Conservation (phyloP, 2,113 vertebrate species). For the Stomatorhinus ivindoensis region DNA sequence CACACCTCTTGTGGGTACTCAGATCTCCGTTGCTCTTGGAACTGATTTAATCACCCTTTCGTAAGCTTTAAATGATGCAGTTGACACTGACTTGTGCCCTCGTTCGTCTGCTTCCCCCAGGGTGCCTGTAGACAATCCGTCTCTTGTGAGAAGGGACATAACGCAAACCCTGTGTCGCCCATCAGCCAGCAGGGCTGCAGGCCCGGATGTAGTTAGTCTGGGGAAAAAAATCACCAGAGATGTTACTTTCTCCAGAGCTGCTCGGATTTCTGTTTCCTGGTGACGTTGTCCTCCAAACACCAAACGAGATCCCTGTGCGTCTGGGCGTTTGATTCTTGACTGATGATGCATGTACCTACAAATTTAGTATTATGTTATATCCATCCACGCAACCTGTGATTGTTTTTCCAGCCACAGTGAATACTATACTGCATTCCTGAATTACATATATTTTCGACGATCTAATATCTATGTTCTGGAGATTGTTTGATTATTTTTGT, state of each 20-base stretch:
- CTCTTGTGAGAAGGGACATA: not conserved
- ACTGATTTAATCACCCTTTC: not conserved
- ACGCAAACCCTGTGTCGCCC: not conserved
- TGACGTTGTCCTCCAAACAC: not conserved
- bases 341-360: not conserved
- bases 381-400: not conserved
- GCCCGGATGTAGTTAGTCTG: not conserved
- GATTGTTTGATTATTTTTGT: not conserved
- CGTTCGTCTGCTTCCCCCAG: not conserved
- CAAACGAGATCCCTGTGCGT: not conserved
- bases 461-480: not conserved
- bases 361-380: not conserved
- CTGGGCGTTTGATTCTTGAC: not conserved
- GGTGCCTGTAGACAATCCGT: not conserved
- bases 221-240: not conserved
- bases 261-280: not conserved
- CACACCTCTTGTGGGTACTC: not conserved
- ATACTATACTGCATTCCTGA: not conserved
- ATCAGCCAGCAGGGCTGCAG: not conserved
- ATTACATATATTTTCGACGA: no score
- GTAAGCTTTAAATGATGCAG: not conserved
- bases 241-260: not conserved
- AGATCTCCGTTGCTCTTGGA: not conserved
- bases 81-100: not conserved
- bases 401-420: not conserved